Percentiles rank a stretch among this genome's conserved stretches.
Evolutionary conservation across 2,888 invertebrate genomes (phyloP).

Genomic region (Drosophila neonasuta): DNA sequence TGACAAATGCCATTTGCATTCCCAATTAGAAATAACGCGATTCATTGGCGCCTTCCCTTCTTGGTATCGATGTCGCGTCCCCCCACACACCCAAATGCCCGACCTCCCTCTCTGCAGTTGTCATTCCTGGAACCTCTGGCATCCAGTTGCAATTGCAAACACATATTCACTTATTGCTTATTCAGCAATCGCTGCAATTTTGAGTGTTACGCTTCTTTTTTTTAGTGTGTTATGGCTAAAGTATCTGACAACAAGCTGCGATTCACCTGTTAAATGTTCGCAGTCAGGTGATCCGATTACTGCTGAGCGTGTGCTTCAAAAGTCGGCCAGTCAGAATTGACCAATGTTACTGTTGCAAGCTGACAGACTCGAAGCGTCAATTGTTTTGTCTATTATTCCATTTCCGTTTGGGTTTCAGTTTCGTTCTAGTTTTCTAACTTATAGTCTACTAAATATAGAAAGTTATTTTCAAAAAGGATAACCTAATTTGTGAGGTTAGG

Average conservation of each 20-base stretch:
- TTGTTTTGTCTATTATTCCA: slow-evolving; percentile 22
- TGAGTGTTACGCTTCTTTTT: slow-evolving; percentile 17
- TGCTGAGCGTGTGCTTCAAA: slow-evolving; percentile 65
- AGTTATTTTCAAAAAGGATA: neutral
- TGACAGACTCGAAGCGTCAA: slow-evolving; percentile 47
- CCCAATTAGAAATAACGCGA: slow-evolving; percentile 50
- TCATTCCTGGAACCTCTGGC: slow-evolving; percentile 37
- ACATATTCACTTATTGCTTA: slow-evolving; percentile 10
- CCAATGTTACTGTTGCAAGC: slow-evolving; percentile 27
- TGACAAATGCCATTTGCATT: slow-evolving; percentile 64
- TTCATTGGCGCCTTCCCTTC: slow-evolving; percentile 41
- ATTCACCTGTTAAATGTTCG: slow-evolving; percentile 33
- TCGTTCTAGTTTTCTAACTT: neutral
- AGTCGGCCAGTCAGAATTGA: slow-evolving; percentile 9
- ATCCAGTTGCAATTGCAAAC: slow-evolving; percentile 34
- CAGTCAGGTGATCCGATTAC: slow-evolving; percentile 53
- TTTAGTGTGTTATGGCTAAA: slow-evolving; percentile 32
- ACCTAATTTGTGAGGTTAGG: neutral
- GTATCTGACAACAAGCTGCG: slow-evolving; percentile 47
- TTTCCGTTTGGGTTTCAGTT: neutral
- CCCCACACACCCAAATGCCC: slow-evolving; percentile 34
- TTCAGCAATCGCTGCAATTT: slow-evolving; percentile 32
- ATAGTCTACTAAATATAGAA: neutral
- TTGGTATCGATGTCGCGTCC: slow-evolving; percentile 18
- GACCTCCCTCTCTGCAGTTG: slow-evolving; percentile 34